Evolutionary conservation across 92 coral and sea anemone genomes (phyloP), one percentile per base, ranked within the genome.

Genomic region (Galaxea fascicularis): DNA sequence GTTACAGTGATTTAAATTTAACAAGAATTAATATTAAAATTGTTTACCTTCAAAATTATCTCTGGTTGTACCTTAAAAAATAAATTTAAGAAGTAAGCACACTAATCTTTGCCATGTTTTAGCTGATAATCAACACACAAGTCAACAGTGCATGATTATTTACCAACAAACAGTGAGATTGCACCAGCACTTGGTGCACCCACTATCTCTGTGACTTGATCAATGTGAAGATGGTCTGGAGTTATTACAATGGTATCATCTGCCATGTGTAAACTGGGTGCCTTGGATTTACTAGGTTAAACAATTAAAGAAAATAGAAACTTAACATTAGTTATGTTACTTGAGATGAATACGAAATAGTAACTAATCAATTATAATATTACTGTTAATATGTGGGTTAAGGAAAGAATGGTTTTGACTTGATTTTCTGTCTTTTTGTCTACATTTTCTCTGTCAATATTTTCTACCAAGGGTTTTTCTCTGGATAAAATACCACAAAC

Each of bases 81-180:
- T 11, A 60, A 21, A 8, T 26, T 22, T 22, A 8, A 25, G 21
- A 21, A 4, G 51, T 0, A 49, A 3, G 13, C 13, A 10, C 15
- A 10, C 13, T 10, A 4, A 15, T n/a, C n/a, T n/a, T n/a, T n/a
- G n/a, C n/a, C 54, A 49, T 49, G 3, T 49, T 8, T 49, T 5
- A 15, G 17, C 7, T 49, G 17, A 46, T 49, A 15, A 16, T 56
- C 8, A 56, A 65, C 65, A 59, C 13, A 8, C 4, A 6, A 12
- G 26, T 21, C n/a, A 11, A 59, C 10, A n/a, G n/a, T n/a, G n/a
- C n/a, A 28, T 63, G 16, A 25, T 64, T 56, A 49, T 82, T 88
- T 90, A 95, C 98, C 98, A 79, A 95, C 93, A 90, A 94, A 95
- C n/a, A 95, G 66, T 16, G 98, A 94, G 47, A 89, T 92, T 35